Evolutionary conservation across 2,113 vertebrate genomes (phyloP).

Genomic region (Dicrurus megarhynchus): DNA sequence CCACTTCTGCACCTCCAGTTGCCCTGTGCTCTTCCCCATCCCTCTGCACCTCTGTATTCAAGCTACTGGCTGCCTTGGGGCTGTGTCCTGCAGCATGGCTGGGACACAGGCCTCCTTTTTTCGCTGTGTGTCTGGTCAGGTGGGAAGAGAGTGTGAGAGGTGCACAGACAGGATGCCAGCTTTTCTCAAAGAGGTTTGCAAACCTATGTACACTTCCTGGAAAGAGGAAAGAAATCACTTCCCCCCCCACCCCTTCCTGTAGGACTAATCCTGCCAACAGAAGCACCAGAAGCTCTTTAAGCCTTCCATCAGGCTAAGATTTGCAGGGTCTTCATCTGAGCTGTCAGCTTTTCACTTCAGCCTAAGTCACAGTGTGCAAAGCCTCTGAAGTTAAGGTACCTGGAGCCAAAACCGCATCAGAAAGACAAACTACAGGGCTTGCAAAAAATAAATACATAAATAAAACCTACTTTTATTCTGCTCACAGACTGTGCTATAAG

Average conservation of each 20-base stretch:
- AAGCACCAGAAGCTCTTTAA: neutral
- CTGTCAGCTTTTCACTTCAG: constrained; percentile 6
- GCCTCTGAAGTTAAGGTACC: constrained; percentile 1
- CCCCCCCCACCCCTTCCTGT: too few species aligned
- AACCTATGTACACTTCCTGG: neutral
- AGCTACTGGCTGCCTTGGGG: neutral
- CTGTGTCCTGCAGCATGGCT: neutral
- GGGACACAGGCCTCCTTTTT: neutral
- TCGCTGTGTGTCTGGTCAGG: neutral
- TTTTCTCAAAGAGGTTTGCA: neutral
- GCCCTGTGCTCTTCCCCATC: neutral
- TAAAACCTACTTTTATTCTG: neutral
- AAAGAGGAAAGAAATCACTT: neutral
- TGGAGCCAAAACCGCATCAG: neutral
- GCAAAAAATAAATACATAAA: neutral
- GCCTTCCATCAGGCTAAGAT: neutral
- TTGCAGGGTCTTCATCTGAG: neutral
- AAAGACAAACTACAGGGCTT: neutral
- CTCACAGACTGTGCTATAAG: neutral
- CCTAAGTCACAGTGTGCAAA: neutral
- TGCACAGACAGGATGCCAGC: neutral
- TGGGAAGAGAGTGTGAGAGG: rapidly evolving
- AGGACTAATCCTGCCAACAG: neutral
- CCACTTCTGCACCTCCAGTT: neutral
- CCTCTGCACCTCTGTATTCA: neutral